phyloP scores from a whole-genome alignment of 53 echinoderm and acorn worm genomes.

The Henricia sp. region DNA sequence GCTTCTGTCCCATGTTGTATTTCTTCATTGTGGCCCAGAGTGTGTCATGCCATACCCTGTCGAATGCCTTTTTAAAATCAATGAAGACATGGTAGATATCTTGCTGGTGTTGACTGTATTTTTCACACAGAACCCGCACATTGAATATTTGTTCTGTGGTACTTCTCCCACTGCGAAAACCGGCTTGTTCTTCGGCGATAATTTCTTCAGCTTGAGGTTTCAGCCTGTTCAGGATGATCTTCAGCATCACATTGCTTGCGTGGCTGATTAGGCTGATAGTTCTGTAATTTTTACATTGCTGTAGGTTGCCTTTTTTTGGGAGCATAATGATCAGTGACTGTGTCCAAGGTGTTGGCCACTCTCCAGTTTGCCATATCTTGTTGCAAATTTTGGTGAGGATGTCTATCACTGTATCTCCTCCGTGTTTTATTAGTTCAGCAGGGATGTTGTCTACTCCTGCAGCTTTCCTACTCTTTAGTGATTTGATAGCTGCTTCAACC shows the following conservation, averaged over 20 bases:
- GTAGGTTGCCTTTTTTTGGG: slow-evolving; percentile 65
- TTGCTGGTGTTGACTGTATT: slow-evolving; percentile 41
- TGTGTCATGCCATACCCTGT: slow-evolving; percentile 54
- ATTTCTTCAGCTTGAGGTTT: slow-evolving; percentile 57
- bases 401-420: slow-evolving; percentile 33
- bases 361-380: slow-evolving; percentile 57
- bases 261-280: slow-evolving; percentile 66
- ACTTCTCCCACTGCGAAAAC: slow-evolving; percentile 37
- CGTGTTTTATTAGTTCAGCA: slow-evolving; percentile 29
- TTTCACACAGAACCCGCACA: slow-evolving; percentile 44
- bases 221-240: slow-evolving; percentile 50
- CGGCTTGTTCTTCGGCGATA: slow-evolving; percentile 66
- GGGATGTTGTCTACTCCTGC: slow-evolving; percentile 62
- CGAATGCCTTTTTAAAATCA: slow-evolving; percentile 56
- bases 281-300: slow-evolving; percentile 53
- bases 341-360: slow-evolving; percentile 53
- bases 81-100: slow-evolving; percentile 39
- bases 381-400: slow-evolving; percentile 53
- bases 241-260: slow-evolving; percentile 57
- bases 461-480: slow-evolving; percentile 29
- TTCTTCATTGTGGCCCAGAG: slow-evolving; percentile 60
- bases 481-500: slow-evolving; percentile 41
- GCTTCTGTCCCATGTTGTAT: slow-evolving; percentile 48
- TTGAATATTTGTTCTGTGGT: slow-evolving; percentile 59
- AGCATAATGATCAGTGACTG: slow-evolving; percentile 61